These are phyloP conservation scores for Drosophila ficusphila DNA, from an alignment of 1,140 invertebrate genomes.

Conservation along the genomic window DNA sequence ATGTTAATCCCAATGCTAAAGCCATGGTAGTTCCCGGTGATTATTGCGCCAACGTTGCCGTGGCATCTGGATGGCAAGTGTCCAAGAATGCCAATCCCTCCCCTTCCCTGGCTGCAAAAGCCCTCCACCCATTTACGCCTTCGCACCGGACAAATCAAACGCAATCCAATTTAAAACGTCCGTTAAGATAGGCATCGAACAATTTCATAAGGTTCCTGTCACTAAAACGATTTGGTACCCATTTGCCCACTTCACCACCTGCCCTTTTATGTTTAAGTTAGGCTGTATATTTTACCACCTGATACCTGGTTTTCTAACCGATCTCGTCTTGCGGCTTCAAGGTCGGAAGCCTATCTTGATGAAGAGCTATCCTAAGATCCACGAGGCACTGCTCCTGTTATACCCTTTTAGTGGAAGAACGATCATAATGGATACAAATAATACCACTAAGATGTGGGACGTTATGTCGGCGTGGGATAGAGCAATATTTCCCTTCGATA, in stretches of 20 bases:
- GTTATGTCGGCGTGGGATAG: conserved; percentile 87
- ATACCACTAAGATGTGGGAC: conserved; percentile 86
- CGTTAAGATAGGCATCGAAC: conserved; percentile 38
- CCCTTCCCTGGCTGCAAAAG: not conserved
- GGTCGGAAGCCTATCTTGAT: conserved; percentile 84
- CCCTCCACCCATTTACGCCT: conserved; percentile 87
- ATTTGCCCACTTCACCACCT: conserved; percentile 77
- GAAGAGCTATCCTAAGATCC: conserved; percentile 88
- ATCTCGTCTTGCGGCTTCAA: conserved; percentile 83
- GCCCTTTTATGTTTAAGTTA: conserved; percentile 81
- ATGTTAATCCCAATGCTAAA: conserved; percentile 84
- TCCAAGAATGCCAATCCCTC: conserved; percentile 41
- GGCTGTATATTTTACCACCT: conserved; percentile 85
- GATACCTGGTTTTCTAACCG: conserved; percentile 86
- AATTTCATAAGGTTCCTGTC: conserved; percentile 60
- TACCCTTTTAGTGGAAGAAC: conserved; percentile 87
- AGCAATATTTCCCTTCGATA: conserved; percentile 88
- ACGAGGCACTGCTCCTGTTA: conserved; percentile 86
- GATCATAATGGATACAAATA: conserved; percentile 87
- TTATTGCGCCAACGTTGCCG: conserved; percentile 89
- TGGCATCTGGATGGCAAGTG: conserved; percentile 89
- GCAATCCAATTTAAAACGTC: conserved; percentile 87
- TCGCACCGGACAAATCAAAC: conserved; percentile 87
- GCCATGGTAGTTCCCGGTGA: conserved; percentile 90
- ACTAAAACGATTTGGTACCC: conserved; percentile 85